Conservation (phyloP, 2,113 vertebrate genomes). For the Sorex araneus region DNA sequence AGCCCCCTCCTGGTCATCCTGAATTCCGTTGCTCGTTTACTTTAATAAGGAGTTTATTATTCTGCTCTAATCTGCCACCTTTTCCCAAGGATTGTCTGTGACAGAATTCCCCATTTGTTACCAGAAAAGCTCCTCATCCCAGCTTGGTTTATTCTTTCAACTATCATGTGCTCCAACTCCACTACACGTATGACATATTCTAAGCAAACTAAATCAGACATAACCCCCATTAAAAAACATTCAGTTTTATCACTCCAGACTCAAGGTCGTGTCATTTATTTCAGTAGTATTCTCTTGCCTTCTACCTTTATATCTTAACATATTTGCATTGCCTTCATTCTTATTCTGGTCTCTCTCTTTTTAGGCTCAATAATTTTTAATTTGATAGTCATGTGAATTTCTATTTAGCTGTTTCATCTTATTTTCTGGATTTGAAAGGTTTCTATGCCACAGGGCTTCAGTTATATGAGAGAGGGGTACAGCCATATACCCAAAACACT, state of each 20-base stretch:
- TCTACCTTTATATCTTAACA: not conserved
- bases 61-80: rapidly evolving
- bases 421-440: conserved; percentile 16
- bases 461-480: too few relatives aligned
- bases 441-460: too few relatives aligned
- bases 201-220: not conserved
- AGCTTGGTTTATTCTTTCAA: not conserved
- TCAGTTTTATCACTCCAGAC: not conserved
- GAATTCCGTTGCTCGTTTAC: not conserved
- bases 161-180: not conserved
- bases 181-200: not conserved
- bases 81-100: not conserved
- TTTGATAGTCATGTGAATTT: not conserved
- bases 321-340: not conserved
- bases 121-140: too few relatives aligned
- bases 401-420: not conserved
- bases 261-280: not conserved
- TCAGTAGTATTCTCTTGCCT: not conserved
- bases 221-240: not conserved
- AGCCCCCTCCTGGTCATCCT: rapidly evolving
- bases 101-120: not conserved
- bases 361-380: not conserved
- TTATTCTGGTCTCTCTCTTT: not conserved
- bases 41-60: not conserved
- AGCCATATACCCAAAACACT: too few relatives aligned